Evolutionary conservation across 1,140 invertebrate genomes (phyloP).

Genomic region (Aphidius gifuensis): DNA sequence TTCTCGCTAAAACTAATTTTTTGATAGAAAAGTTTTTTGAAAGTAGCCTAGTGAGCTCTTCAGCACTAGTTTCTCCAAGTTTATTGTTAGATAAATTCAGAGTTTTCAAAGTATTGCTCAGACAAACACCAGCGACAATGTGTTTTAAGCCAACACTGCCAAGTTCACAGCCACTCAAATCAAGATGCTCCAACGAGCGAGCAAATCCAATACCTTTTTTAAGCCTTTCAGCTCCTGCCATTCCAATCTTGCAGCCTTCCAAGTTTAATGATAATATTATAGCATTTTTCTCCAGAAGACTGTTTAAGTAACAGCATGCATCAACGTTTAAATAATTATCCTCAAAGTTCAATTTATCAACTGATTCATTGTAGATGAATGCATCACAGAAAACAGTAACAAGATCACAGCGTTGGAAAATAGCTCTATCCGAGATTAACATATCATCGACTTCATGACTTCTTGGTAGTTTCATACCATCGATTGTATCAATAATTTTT

Average conservation of each 20-base stretch:
- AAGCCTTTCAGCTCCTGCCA: constrained; percentile 40
- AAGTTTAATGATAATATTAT: constrained; percentile 45
- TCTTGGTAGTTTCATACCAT: constrained; percentile 29
- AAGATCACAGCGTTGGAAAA: constrained; percentile 36
- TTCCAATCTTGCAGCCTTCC: constrained; percentile 50
- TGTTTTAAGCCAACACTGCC: constrained; percentile 46
- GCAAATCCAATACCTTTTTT: constrained; percentile 37
- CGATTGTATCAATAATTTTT: constrained; percentile 36
- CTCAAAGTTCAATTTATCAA: constrained; percentile 44
- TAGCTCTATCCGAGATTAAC: constrained; percentile 35
- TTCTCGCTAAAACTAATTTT: constrained; percentile 54
- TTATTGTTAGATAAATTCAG: constrained; percentile 50
- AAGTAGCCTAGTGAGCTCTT: constrained; percentile 34
- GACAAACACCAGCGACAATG: constrained; percentile 35
- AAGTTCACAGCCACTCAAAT: constrained; percentile 51
- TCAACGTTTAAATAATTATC: constrained; percentile 49
- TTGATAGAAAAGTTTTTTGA: constrained; percentile 39
- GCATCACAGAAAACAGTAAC: constrained; percentile 47
- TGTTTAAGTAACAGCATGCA: constrained; percentile 50
- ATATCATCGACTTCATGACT: constrained; percentile 37
- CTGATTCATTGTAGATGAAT: constrained; percentile 42
- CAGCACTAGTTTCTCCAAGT: constrained; percentile 36
- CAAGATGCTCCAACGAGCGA: constrained; percentile 39
- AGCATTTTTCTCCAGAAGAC: constrained; percentile 44
- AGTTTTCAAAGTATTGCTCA: constrained; percentile 32